Evolutionary conservation across 2,888 invertebrate genomes (phyloP).

Genomic region (Sarcophaga caerulescens): DNA sequence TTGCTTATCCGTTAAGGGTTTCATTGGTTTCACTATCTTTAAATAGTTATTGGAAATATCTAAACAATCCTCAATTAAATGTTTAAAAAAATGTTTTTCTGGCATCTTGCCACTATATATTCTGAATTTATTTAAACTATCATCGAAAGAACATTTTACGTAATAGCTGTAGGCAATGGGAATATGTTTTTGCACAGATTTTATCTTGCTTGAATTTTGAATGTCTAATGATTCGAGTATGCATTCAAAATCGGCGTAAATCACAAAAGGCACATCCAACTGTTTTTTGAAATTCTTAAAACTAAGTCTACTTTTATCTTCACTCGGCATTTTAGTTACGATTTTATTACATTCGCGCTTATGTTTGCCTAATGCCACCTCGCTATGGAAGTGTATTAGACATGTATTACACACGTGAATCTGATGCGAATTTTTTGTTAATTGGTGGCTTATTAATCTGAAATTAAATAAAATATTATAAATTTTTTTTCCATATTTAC

Average conservation of each 20-base stretch:
- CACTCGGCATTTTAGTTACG: slow-evolving; percentile 43
- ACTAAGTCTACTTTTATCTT: slow-evolving; percentile 31
- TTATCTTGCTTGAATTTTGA: slow-evolving; percentile 11
- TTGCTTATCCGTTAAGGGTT: not conserved
- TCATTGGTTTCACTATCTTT: slow-evolving; percentile 31
- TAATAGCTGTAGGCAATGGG: slow-evolving; percentile 41
- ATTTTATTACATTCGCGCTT: slow-evolving; percentile 34
- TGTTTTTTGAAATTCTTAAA: slow-evolving; percentile 49
- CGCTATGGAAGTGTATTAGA: slow-evolving; percentile 8
- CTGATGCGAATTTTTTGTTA: slow-evolving; percentile 16
- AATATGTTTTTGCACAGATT: slow-evolving; percentile 34
- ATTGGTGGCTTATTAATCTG: slow-evolving; percentile 1
- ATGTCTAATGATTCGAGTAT: slow-evolving; percentile 26
- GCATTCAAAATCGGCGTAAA: slow-evolving; percentile 55
- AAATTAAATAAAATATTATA: slow-evolving; percentile 14
- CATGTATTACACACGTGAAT: slow-evolving; percentile 45
- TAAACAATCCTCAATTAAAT: slow-evolving; percentile 20
- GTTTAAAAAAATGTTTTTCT: slow-evolving; percentile 21
- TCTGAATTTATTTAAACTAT: slow-evolving; percentile 13
- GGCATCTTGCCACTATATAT: not conserved
- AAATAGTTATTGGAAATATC: slow-evolving; percentile 12
- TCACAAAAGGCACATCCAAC: slow-evolving; percentile 38
- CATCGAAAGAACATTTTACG: slow-evolving; percentile 5
- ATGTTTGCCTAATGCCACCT: slow-evolving; percentile 30
- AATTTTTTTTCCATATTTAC: too few relatives aligned